phyloP scores from a whole-genome alignment of 2,113 vertebrate species.

The Paralichthys olivaceus region DNA sequence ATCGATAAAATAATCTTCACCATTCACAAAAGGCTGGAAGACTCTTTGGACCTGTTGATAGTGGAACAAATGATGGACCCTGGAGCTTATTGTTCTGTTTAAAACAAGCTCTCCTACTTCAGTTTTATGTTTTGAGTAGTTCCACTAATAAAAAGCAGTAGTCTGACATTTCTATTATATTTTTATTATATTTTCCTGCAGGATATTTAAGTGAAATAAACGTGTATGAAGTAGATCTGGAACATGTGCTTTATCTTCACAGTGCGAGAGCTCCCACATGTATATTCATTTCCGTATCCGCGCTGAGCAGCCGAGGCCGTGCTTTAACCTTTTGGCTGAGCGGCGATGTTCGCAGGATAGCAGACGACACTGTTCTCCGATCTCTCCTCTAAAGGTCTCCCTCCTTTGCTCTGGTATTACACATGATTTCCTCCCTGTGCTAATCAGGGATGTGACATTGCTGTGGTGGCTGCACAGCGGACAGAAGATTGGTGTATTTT shows the following conservation, averaged over 20 bases:
- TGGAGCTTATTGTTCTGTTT: no score
- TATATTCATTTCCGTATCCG: slow-evolving; percentile 34
- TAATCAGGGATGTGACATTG: slow-evolving; percentile 72
- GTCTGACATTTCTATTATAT: no score
- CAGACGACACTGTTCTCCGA: slow-evolving; percentile 34
- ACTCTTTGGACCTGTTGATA: background rate
- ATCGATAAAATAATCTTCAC: background rate
- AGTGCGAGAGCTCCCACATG: slow-evolving; percentile 7
- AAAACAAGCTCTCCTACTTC: no score
- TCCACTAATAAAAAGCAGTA: no score
- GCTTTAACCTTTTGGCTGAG: slow-evolving; percentile 65
- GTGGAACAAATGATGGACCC: no score
- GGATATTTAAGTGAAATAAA: no score
- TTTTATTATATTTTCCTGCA: no score
- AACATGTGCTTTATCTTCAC: slow-evolving; percentile 33
- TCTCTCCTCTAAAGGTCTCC: slow-evolving; percentile 55
- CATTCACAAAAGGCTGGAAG: background rate
- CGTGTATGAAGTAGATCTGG: background rate
- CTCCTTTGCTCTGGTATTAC: slow-evolving; percentile 42
- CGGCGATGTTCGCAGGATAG: slow-evolving; percentile 46
- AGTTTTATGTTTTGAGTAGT: no score
- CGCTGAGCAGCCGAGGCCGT: slow-evolving; percentile 26
- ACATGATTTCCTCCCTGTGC: slow-evolving; percentile 44
- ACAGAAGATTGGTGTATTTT: slow-evolving; percentile 40
- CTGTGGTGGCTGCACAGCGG: slow-evolving; percentile 39